Percentiles rank a stretch among this genome's conserved stretches.
These are phyloP conservation scores for Melikaiella ostensackeni DNA, from an alignment of 2,888 invertebrate species.

Conservation along the genomic window DNA sequence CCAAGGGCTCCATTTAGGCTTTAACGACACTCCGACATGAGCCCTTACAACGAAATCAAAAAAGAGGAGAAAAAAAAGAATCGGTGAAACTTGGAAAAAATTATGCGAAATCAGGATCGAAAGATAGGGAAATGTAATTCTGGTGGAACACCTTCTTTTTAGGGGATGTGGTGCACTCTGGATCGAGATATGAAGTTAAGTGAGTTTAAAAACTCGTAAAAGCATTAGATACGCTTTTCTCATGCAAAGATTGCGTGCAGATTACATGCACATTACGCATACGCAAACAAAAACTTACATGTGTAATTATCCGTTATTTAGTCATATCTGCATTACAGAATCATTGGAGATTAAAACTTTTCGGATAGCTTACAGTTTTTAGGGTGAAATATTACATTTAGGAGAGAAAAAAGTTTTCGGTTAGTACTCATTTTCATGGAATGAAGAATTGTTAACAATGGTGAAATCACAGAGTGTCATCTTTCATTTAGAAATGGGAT, in stretches of 20 bases:
- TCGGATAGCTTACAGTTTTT: too few relatives aligned
- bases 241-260: conserved; percentile 3
- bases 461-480: too few relatives aligned
- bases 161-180: neutral
- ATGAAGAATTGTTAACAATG: too few relatives aligned
- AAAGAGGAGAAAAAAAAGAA: neutral
- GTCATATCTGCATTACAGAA: too few relatives aligned
- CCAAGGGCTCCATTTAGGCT: conserved; percentile 36
- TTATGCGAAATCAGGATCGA: conserved; percentile 1
- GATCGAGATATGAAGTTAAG: conserved; percentile 1
- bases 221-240: neutral
- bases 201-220: conserved; percentile 4
- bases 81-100: conserved; percentile 8
- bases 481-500: too few relatives aligned
- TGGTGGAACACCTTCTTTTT: neutral
- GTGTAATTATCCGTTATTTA: neutral
- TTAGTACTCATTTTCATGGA: too few relatives aligned
- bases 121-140: conserved; percentile 4
- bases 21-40: conserved; percentile 39
- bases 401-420: too few relatives aligned
- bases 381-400: too few relatives aligned
- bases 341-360: neutral
- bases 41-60: conserved; percentile 14
- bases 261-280: neutral
- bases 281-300: neutral